Conservation (phyloP, 2,113 vertebrate genomes). For the Microtus ochrogaster region DNA sequence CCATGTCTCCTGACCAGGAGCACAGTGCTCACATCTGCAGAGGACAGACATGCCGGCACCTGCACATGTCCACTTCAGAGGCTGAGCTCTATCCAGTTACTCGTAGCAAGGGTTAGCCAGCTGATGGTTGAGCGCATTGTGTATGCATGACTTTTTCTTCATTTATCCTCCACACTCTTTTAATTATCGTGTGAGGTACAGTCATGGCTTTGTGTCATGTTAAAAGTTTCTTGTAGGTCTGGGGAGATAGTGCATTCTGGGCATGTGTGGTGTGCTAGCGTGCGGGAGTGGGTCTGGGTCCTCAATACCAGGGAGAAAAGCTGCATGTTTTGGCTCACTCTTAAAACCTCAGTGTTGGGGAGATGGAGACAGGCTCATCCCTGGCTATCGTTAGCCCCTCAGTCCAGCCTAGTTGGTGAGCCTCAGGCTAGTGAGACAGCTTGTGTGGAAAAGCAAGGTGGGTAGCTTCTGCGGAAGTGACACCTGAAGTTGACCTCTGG, state of each 20-base stretch:
- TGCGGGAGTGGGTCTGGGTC: not conserved
- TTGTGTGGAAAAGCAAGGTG: not conserved
- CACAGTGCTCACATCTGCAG: not conserved
- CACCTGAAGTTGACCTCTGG: not conserved
- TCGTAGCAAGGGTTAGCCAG: not conserved
- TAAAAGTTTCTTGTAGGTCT: not conserved
- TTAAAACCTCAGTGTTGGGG: not conserved
- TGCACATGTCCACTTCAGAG: not conserved
- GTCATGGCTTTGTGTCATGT: not conserved
- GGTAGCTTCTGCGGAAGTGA: not conserved
- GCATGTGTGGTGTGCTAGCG: fast-evolving
- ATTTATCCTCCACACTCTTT: not conserved
- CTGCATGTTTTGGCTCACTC: too few relatives aligned
- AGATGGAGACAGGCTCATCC: not conserved
- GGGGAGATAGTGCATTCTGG: not conserved
- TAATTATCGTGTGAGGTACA: not conserved
- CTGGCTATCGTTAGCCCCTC: not conserved
- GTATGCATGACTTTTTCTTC: not conserved
- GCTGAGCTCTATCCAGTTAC: not conserved
- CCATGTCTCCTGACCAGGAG: not conserved
- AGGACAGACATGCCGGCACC: not conserved
- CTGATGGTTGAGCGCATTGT: not conserved
- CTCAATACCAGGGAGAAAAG: not conserved
- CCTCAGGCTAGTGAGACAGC: not conserved
- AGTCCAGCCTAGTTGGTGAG: not conserved